phyloP scores from a whole-genome alignment of 2,113 vertebrate species.

The Ceyx cyanopectus region DNA sequence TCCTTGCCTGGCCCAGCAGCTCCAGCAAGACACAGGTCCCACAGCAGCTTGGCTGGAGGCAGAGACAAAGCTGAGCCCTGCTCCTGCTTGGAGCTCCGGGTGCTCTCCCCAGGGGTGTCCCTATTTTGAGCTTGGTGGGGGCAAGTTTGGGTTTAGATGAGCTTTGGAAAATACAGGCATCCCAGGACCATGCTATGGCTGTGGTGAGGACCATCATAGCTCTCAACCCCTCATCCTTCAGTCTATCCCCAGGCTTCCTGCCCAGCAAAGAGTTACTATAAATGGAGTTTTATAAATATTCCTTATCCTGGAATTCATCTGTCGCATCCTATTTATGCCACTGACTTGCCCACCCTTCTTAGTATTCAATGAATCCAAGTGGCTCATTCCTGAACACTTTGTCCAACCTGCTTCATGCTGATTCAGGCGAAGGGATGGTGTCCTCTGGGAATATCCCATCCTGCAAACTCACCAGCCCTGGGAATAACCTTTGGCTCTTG shows the following conservation, averaged over 20 bases:
- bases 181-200: rapidly evolving
- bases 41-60: not conserved
- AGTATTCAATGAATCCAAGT: rapidly evolving
- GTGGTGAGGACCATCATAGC: rapidly evolving
- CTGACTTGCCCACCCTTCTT: not conserved
- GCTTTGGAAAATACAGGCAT: no score
- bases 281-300: not conserved
- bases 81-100: not conserved
- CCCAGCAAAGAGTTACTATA: not conserved
- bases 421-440: not conserved
- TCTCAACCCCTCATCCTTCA: not conserved
- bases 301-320: not conserved
- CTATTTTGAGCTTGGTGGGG: not conserved
- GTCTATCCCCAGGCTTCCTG: not conserved
- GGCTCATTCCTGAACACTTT: rapidly evolving
- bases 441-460: not conserved
- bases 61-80: not conserved
- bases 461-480: not conserved
- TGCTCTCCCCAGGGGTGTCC: not conserved
- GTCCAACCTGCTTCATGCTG: not conserved
- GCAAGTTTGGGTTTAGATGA: not conserved
- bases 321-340: rapidly evolving
- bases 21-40: not conserved
- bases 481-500: not conserved
- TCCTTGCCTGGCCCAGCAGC: not conserved